Evolutionary conservation across 2,888 invertebrate species (phyloP), one percentile per base, ranked within the genome.

Genomic region (Cataglyphis albicans): DNA sequence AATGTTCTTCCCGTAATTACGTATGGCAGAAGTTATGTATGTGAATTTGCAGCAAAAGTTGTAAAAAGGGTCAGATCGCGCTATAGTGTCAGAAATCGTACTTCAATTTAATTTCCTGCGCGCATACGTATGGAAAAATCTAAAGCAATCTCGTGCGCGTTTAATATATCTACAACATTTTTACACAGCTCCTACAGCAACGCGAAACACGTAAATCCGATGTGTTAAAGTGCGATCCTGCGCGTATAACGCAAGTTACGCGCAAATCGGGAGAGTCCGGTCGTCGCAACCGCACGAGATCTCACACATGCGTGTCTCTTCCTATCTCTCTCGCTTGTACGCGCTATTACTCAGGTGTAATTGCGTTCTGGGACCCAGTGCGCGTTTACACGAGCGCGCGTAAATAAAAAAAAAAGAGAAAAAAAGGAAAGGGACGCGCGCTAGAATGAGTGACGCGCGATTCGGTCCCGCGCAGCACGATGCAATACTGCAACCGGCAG

Each of bases 321-420:
- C 35, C 81, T 18, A 25, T 70, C 81, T 83, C 73, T 78, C 81
- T 75, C 85, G 72, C 84, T 82, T 89, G 76, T 82, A 73, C 87
- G 81, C 88, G 91, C 92, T 92, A 92, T 93, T 93, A 93, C 93
- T 93, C 93, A 93, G 93, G 92, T 93, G 92, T 93, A 92, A 93
- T 93, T 93, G 92, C 92, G 89, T 92, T 90, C 88, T 83, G 85
- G 83, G 82, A 65, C 59, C 70, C 29, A 76, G 73, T 59, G 74
- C 82, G 82, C 64, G 61, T 72, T 48, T 73, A 52, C 75, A 80
- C 81, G 21, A 21, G 76, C 73, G 44, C 76, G 86, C 61, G 88
- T 85, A 81, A 84, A 88, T 87, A 89, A 87, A 86, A 82, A 86
- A 87, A 86, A 82, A 86, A 86, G 70, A 84, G 44, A n/a, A 55